Base-by-base conservation (phyloP, 2,888 invertebrate species). In the Leptopilina drosophilae region DNA sequence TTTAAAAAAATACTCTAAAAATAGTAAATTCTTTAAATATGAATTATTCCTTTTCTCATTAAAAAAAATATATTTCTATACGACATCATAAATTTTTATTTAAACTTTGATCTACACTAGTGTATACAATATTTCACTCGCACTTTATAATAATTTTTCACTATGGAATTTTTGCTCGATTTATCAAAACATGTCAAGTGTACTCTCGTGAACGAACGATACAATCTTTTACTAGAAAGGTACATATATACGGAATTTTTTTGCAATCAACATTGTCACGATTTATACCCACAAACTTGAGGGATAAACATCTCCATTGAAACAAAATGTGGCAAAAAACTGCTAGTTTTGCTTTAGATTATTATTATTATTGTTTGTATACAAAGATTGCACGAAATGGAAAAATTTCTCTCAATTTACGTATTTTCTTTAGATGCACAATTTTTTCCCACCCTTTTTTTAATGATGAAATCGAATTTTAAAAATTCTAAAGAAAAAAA, bases 211-310 rank as follows among this genome's bases (percentile, higher is more conserved):
- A 69, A 49, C 53, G 53, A 53, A 69, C 69, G 69, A 53, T 69
- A 49, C 69, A 53, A 69, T 69, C 69, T 69, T 69, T 53, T n/a
- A 69, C 49, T 53, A 14, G 53, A 69, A 20, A 69, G 69, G 20
- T 69, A 53, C 12, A 49, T 20, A 49, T 67, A 12, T 49, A 42
- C 42, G 6, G 26, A 53, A 49, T 53, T 69, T 69, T 69, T 69
- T 69, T 69, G 69, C 53, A 53, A 69, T 69, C 69, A 53, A 69
- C 69, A 69, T 69, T 69, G 69, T 69, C 69, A 69, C 69, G 69
- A 69, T 69, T 53, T 69, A 69, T 69, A 69, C 69, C 14, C 69
- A 49, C 26, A 49, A 49, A 69, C 69, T 69, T 69, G 53, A 53
- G 53, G 53, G 69, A 69, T 69, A 69, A 33, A 69, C 69, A 69